A percentile compares a stretch with the other conserved stretches of the same genome.
Evolutionary conservation across 2,113 vertebrate genomes (phyloP).

Genomic region (Epinephelus fuscoguttatus): DNA sequence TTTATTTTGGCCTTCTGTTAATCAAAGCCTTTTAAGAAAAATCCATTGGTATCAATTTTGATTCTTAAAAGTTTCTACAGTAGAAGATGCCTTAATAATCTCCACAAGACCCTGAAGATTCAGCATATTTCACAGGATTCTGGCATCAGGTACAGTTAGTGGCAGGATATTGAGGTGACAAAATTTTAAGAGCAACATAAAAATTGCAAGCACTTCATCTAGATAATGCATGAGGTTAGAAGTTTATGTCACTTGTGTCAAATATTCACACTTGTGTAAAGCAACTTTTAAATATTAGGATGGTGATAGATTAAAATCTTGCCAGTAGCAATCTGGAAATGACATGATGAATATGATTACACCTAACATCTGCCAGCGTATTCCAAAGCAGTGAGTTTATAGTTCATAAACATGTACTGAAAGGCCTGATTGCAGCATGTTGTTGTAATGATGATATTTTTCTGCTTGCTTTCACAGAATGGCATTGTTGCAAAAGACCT

Average conservation of each 20-base stretch:
- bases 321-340: background rate
- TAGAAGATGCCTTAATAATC: background rate
- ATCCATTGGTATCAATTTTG: background rate
- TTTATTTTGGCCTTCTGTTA: background rate
- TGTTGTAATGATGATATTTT: constrained; percentile 12
- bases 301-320: background rate
- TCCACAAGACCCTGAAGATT: background rate
- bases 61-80: background rate
- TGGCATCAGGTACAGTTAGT: background rate
- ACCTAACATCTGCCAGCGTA: background rate
- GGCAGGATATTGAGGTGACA: background rate
- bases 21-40: background rate
- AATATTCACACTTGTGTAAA: background rate
- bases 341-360: background rate
- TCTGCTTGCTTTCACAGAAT: constrained; percentile 85
- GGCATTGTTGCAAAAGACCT: constrained; percentile 98
- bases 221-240: constrained; percentile 1
- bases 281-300: background rate
- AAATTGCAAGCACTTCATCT: background rate
- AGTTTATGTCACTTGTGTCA: background rate
- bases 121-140: background rate
- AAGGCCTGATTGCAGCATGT: background rate
- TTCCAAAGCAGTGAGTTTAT: background rate
- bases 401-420: background rate
- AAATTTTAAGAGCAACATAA: background rate